These are phyloP conservation scores for Phalacrocorax brasilianus DNA, from an alignment of 2,113 vertebrate genomes.

Conservation along the genomic window DNA sequence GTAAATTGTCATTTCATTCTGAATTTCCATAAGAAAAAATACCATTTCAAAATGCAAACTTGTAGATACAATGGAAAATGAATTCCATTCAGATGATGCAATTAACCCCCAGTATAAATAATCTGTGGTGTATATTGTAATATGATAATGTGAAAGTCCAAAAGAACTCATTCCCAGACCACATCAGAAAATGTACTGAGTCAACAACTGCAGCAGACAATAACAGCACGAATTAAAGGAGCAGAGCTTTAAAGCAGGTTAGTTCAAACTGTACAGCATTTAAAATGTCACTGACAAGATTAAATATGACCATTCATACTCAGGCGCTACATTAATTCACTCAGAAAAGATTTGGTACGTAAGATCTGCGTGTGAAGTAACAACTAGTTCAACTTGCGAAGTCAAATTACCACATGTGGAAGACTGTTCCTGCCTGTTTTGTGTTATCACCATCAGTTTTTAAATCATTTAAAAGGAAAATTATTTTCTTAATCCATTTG, in stretches of 20 bases:
- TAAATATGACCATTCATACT: slow-evolving; percentile 36
- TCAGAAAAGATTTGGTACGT: neutral
- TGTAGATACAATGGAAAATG: slow-evolving; percentile 58
- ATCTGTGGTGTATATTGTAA: slow-evolving; percentile 65
- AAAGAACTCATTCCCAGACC: slow-evolving; percentile 73
- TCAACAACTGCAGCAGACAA: slow-evolving; percentile 69
- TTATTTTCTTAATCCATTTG: neutral
- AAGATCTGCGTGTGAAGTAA: neutral
- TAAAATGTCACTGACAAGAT: slow-evolving; percentile 49
- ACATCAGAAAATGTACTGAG: slow-evolving; percentile 71
- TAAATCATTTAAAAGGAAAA: neutral
- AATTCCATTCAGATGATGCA: slow-evolving; percentile 77
- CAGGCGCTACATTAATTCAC: neutral
- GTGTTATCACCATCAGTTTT: neutral
- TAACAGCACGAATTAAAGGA: slow-evolving; percentile 54
- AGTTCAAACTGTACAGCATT: slow-evolving; percentile 50
- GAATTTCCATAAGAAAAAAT: slow-evolving; percentile 58
- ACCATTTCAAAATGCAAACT: slow-evolving; percentile 53
- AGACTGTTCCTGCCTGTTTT: neutral
- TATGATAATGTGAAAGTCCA: slow-evolving; percentile 70
- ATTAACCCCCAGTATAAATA: slow-evolving; percentile 73
- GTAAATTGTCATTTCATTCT: slow-evolving; percentile 25
- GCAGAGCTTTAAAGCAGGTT: slow-evolving; percentile 55
- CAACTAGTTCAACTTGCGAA: neutral
- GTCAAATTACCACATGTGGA: neutral